Conservation (phyloP, 1,140 invertebrate species). For the Euura lappo region DNA sequence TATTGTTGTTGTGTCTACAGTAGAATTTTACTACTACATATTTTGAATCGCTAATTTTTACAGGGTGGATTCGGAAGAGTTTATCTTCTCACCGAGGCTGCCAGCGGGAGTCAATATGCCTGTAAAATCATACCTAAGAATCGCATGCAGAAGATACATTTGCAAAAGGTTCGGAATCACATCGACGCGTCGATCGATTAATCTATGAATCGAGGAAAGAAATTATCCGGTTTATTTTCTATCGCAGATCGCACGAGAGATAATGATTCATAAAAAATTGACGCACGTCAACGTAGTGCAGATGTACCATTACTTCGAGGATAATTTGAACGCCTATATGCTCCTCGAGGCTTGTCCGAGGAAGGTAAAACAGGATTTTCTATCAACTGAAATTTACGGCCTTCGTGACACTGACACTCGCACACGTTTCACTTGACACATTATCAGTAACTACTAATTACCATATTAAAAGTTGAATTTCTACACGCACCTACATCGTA, state of each 20-base stretch:
- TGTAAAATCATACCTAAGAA: slow-evolving; percentile 79
- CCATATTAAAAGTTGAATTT: too few relatives aligned
- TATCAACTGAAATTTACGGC: not conserved
- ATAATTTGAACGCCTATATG: slow-evolving; percentile 76
- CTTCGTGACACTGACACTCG: not conserved
- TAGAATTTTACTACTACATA: too few relatives aligned
- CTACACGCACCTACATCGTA: too few relatives aligned
- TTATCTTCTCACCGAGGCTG: slow-evolving; percentile 71
- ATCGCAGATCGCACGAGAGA: slow-evolving; percentile 65
- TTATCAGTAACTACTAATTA: too few relatives aligned
- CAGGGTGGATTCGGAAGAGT: slow-evolving; percentile 79
- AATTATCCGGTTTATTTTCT: too few relatives aligned
- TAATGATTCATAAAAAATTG: slow-evolving; percentile 72
- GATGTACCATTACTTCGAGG: slow-evolving; percentile 76
- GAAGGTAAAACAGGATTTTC: slow-evolving; percentile 60
- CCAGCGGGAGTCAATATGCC: slow-evolving; percentile 68
- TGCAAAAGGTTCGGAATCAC: slow-evolving; percentile 66
- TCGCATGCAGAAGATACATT: slow-evolving; percentile 70
- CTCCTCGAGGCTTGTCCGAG: slow-evolving; percentile 74
- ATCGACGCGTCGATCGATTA: too few relatives aligned
- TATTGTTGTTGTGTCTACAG: too few relatives aligned
- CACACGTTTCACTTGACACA: too few relatives aligned
- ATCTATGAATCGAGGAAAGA: too few relatives aligned
- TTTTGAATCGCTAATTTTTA: too few relatives aligned
- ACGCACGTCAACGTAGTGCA: slow-evolving; percentile 73